phyloP scores from a whole-genome alignment of 2,113 vertebrate species.

The Ceyx margarethae region DNA sequence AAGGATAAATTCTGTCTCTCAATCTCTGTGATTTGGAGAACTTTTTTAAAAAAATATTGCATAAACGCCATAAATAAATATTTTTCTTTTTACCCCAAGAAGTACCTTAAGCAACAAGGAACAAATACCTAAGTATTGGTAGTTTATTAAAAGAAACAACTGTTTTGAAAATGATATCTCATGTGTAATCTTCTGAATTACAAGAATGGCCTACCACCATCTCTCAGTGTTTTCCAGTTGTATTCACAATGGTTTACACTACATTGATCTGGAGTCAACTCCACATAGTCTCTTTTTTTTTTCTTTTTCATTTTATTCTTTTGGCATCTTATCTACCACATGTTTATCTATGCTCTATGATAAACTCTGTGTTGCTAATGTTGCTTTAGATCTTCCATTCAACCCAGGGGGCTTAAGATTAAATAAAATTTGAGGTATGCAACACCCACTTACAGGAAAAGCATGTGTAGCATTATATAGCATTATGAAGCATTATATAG shows the following conservation, averaged over 20 bases:
- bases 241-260: background rate
- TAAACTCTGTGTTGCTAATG: background rate
- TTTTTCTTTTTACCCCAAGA: background rate
- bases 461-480: background rate
- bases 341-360: background rate
- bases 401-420: background rate
- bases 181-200: background rate
- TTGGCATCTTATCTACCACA: background rate
- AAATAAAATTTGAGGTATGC: background rate
- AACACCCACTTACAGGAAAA: background rate
- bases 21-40: background rate
- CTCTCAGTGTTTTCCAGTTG: background rate
- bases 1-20: background rate
- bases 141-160: background rate
- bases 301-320: background rate
- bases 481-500: background rate
- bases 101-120: background rate
- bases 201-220: background rate
- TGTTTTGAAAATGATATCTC: background rate
- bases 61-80: background rate
- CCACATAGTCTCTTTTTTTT: background rate
- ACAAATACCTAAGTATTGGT: background rate
- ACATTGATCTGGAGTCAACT: background rate
- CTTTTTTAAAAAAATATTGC: background rate
- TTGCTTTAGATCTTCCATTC: background rate